Evolutionary conservation across 1,140 invertebrate species (phyloP), one percentile per base, ranked within the genome.

Genomic region (Drosophila seguyi): DNA sequence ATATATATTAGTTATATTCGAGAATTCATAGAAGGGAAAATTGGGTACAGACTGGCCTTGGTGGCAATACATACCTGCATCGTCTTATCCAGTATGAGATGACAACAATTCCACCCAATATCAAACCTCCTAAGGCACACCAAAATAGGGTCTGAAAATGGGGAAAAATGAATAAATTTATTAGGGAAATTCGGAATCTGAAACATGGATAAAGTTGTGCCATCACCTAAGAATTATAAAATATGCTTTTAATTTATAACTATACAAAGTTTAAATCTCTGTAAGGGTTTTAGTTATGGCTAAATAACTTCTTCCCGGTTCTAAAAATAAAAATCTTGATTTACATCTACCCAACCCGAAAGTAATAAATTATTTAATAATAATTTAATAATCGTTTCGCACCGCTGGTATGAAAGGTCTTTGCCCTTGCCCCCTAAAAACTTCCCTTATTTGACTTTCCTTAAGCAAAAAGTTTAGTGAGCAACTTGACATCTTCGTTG

Each of bases 81-180:
- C 91, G 79, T 92, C 87, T 80, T 85, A 93, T 93, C 92, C 92
- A 93, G 62, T 92, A 93, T 72, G 92, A 92, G 59, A 93, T 92
- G 55, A 92, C 91, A 77, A 92, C 90, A 52, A 93, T 92, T 77
- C 86, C 91, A 63, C 90, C 91, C 61, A 93, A 83, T 66, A 92
- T 77, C 65, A 93, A 81, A 74, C 91, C 91, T 74, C 91, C 92
- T 55, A 93, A 83, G 76, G 91, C 91, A 91, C 92, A 93, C 92
- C 92, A 93, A 91, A 92, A 81, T 25, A 92, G 63, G 71, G 87
- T 90, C 92, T 93, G 81, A 22, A 42, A 4, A 45, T 41, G 29
- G 0, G n/a, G 6, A 20, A 39, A 62, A 18, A 18, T 34, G 0
- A 0, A 3, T 0, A 4, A 4, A 25, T 39, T 0, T n/a, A n/a